Evolutionary conservation across 1,140 invertebrate genomes (phyloP), one percentile per base, ranked within the genome.

Genomic region (Bombus superbus): DNA sequence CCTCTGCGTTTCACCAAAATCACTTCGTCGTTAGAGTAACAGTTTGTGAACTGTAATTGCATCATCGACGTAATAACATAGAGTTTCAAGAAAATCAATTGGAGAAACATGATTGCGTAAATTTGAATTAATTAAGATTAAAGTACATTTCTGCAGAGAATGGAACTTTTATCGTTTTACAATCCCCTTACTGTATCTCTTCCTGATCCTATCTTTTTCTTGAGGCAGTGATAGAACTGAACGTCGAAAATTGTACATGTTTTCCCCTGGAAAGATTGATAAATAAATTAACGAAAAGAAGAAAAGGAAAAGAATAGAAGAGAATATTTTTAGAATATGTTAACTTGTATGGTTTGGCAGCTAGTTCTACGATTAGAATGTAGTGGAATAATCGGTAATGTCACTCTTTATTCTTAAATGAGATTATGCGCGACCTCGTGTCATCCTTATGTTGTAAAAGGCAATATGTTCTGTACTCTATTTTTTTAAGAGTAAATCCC

Each of bases 381-480:
- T 77, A 25, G 13, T 59, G 22, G 53, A 76, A n/a, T 76, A 47
- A 22, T 79, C 25, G 32, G 28, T 69, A 59, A 79, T 62, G 10
- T 71, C 53, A 10, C 42, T 69, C 22, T 73, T 80, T 35, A 72
- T 22, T 62, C 10, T 53, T 71, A 80, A 15, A 38, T n/a, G 53
- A 80, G 53, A 80, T 72, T 80, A 80, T 18, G 25, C 3, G 22
- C 25, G 68, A 85, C 5, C 8, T 38, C 28, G 22, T 38, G 25
- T 80, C 83, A 62, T 57, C 38, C 83, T 85, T 85, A 85, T 18
- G 11, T 79, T 69, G 25, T 80, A 80, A 80, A 85, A 85, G 83
- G 83, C 83, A 85, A 53, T 85, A 72, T 80, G 57, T 80, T 80
- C 83, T 80, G 53, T 80, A 80, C 57, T 62, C 68, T 47, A 59